Evolutionary conservation across 2,113 vertebrate species (phyloP).

Genomic region (Lethenteron reissneri): DNA sequence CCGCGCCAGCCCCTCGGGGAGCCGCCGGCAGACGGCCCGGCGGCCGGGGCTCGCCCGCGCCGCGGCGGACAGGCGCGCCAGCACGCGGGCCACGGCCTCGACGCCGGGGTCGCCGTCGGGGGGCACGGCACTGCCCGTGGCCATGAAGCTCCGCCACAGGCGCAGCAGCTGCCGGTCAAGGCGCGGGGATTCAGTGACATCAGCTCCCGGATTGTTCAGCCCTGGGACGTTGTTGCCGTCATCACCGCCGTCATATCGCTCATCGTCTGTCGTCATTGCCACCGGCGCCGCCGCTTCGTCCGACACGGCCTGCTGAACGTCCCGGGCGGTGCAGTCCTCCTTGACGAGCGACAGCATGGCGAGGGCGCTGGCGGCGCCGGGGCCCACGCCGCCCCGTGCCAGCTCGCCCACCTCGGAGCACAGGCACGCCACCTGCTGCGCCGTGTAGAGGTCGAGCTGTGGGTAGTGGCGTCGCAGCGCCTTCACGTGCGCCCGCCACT

Average conservation of each 20-base stretch:
- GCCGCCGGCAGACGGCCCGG: slow-evolving; percentile 17
- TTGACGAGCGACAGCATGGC: slow-evolving; percentile 68
- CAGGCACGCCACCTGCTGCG: slow-evolving; percentile 61
- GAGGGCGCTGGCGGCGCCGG: slow-evolving; percentile 25
- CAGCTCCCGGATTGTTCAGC: too few species aligned
- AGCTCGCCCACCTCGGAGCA: slow-evolving; percentile 30
- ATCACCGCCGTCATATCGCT: too few species aligned
- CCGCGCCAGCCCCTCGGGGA: slow-evolving; percentile 28
- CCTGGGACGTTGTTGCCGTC: too few species aligned
- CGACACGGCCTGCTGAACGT: slow-evolving; percentile 23
- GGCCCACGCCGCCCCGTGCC: slow-evolving; percentile 7
- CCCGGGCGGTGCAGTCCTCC: slow-evolving; percentile 21
- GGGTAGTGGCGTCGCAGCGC: too few species aligned
- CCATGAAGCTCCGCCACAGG: too few species aligned
- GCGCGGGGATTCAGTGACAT: too few species aligned
- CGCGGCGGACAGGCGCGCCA: slow-evolving; percentile 28
- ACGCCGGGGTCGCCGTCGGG: slow-evolving; percentile 11
- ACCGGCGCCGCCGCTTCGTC: too few species aligned
- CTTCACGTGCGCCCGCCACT: too few species aligned
- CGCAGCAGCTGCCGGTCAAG: too few species aligned
- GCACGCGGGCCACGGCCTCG: slow-evolving; percentile 30
- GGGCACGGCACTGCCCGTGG: too few species aligned
- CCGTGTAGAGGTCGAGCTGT: slow-evolving; percentile 55
- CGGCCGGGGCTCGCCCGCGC: background rate
- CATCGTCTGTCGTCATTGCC: too few species aligned